Base-by-base conservation (phyloP, 2,113 vertebrate species). In the Takifugu bimaculatus region DNA sequence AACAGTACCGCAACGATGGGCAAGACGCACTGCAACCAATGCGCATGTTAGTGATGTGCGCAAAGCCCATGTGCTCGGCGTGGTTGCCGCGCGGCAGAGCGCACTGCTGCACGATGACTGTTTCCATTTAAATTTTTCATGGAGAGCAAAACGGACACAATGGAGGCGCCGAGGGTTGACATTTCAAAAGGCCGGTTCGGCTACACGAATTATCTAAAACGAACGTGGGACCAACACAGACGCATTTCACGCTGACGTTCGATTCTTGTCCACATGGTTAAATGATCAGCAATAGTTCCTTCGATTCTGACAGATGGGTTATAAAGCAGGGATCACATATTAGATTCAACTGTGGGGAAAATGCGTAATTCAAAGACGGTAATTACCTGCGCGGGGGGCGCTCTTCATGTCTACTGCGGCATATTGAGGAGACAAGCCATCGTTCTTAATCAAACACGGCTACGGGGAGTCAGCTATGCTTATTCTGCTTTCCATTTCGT, bases 31-130 rank as follows among this genome's bases (percentile, higher is more conserved):
- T 83, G 86, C 85, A 80, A 77, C 82, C 83, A 89, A 77, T 84
- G 86, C 83, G 87, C 86, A 83, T 81, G 77, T 70, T 54, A 44
- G 67, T 61, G 65, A 62, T 74, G 85, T 89, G 85, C 88, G 88
- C 88, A 91, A 69, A 82, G 66, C 68, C 88, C 89, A 89, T 88
- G 90, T 90, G 87, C 80, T 76, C 75, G 43, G 60, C 67, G 60
- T 60, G 79, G 85, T 82, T 75, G 77, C 74, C 65, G 13, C 75
- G 60, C 75, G 75, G 83, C 80, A 71, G 74, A 63, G 78, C 63
- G 35, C 63, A 60, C 75, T 88, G 80, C 85, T 70, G 77, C 77
- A 81, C 26, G 56, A 61, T 67, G 68, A 74, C 71, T 48, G 69
- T 77, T 78, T 81, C 79, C 65, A 66, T 79, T 86, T 84, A 69